A percentile compares a stretch with the other conserved stretches of the same genome.
These are phyloP conservation scores for Menidia menidia DNA, from an alignment of 2,797 vertebrate species.

Conservation along the genomic window DNA sequence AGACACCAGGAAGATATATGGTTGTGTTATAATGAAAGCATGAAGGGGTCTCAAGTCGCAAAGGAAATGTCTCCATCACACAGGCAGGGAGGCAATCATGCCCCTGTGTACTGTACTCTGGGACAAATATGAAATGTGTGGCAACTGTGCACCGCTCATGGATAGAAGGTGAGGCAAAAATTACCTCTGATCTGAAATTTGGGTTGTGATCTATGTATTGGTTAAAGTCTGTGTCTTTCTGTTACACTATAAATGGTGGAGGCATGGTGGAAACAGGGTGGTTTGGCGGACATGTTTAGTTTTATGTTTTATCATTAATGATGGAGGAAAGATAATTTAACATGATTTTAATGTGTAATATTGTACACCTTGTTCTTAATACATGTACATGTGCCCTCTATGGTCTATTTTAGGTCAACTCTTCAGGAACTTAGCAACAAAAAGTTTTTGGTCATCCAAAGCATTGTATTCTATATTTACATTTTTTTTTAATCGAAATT, in stretches of 20 bases:
- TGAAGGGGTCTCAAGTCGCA: constrained; percentile 74
- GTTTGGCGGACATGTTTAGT: too few relatives aligned
- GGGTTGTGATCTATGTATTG: constrained; percentile 32
- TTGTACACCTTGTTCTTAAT: too few relatives aligned
- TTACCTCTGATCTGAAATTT: constrained; percentile 32
- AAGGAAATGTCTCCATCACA: constrained; percentile 79
- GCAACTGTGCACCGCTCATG: constrained; percentile 60
- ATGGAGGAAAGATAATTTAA: too few relatives aligned
- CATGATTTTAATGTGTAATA: too few relatives aligned
- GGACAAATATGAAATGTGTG: constrained; percentile 63
- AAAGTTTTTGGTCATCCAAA: background rate
- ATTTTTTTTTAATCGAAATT: too few relatives aligned
- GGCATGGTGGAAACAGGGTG: too few relatives aligned
- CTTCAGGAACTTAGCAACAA: background rate
- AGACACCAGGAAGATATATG: constrained; percentile 79
- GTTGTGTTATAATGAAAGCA: constrained; percentile 78
- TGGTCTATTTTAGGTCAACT: too few relatives aligned
- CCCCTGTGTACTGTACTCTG: constrained; percentile 62
- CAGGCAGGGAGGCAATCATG: constrained; percentile 75
- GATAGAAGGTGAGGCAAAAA: constrained; percentile 52
- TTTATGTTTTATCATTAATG: too few relatives aligned
- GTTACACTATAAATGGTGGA: constrained; percentile 14
- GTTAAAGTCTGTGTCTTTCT: constrained; percentile 12
- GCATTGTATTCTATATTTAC: background rate
- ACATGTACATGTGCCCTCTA: too few relatives aligned